Conservation (phyloP, 1,140 invertebrate species). For the Belonocnema kinseyi region DNA sequence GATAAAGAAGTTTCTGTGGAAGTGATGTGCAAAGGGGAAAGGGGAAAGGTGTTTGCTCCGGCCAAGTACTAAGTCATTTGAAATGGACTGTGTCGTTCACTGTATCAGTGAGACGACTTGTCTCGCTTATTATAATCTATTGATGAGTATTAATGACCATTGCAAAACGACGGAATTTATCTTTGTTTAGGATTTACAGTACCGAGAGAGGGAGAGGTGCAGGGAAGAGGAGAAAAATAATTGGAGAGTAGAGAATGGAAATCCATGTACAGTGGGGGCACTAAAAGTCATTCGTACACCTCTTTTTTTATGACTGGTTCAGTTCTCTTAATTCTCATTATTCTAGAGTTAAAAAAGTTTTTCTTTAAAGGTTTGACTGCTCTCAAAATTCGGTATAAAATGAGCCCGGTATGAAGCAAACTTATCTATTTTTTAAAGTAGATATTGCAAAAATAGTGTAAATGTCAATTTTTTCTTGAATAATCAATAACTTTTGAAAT, state of each 20-base stretch:
- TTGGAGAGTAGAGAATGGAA: slow-evolving; percentile 37
- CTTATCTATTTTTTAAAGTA: too few species aligned
- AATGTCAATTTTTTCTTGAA: too few species aligned
- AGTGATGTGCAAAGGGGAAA: neutral
- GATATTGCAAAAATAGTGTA: too few species aligned
- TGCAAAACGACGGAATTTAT: slow-evolving; percentile 47
- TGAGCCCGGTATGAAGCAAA: too few species aligned
- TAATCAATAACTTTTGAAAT: too few species aligned
- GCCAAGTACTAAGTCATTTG: slow-evolving; percentile 62
- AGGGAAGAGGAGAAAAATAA: slow-evolving; percentile 45
- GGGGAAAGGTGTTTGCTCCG: slow-evolving; percentile 30
- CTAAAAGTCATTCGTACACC: too few species aligned
- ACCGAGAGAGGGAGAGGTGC: slow-evolving; percentile 36
- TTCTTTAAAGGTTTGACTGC: too few species aligned
- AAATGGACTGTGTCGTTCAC: slow-evolving; percentile 66
- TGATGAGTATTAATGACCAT: slow-evolving; percentile 68
- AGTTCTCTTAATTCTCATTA: too few species aligned
- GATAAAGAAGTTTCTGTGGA: neutral
- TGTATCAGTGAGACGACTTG: slow-evolving; percentile 73
- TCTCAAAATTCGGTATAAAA: too few species aligned
- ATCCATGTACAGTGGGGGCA: slow-evolving; percentile 32
- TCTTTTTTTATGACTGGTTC: too few species aligned
- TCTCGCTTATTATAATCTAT: slow-evolving; percentile 66
- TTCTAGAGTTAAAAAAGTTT: too few species aligned
- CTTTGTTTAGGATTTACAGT: slow-evolving; percentile 33